Base-by-base conservation (phyloP, 2,113 vertebrate species). In the Climacteris rufus region DNA sequence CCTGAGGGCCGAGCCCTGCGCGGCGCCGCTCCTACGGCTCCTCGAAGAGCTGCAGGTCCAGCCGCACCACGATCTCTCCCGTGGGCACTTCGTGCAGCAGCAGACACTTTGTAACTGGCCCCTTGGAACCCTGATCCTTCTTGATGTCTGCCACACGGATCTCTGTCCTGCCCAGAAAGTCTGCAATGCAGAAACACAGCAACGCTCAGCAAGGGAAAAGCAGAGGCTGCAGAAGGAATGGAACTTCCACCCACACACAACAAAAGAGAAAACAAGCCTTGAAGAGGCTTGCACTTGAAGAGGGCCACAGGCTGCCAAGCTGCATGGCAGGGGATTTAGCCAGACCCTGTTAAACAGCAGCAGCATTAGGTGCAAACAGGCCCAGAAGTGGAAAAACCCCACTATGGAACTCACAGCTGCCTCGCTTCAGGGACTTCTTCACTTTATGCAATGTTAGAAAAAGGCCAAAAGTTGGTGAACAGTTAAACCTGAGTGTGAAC, bases 1-100 rank as follows among this genome's bases (percentile, higher is more conserved):
- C n/a, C n/a, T n/a, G n/a, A n/a, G n/a, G n/a, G n/a, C n/a, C n/a
- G n/a, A n/a, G n/a, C n/a, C n/a, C n/a, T n/a, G n/a, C n/a, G n/a
- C n/a, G n/a, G n/a, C n/a, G n/a, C n/a, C n/a, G n/a, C n/a, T n/a
- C 80, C 98, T 98, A 99, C 5, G 99, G 98, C 84, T 99, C 99
- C 63, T 99, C 99, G 6, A 99, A 99, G 64, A 99, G 75, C 95
- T 99, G 99, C 87, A 99, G 98, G 97, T 99, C 99, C 90, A 99
- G 97, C 65, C 99, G 98, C 95, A 99, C 99, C 31, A 99, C 99
- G 20, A 99, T 99, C 97, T 99, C 99, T 37, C 99, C 99, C 0
- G 99, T 99, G n/a, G 99, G 99, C 68, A 99, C 99, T 95, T 99
- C 99, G 2, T 99, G 99, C 71, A 99, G 98, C 33, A 99, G 99